Conservation (phyloP, 2,113 vertebrate species). For the Chionomys nivalis region DNA sequence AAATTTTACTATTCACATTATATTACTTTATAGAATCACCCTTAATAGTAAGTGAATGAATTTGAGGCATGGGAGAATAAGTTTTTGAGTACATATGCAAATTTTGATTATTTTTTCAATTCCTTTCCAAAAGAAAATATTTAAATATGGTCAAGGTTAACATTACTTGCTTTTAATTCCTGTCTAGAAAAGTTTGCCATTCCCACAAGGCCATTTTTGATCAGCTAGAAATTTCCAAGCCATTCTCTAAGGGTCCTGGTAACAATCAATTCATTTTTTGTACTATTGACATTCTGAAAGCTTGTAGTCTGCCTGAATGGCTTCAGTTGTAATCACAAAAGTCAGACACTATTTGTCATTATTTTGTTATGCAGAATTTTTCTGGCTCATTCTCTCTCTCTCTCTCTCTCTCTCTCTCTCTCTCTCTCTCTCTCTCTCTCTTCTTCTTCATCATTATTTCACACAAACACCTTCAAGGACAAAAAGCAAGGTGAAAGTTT, state of each 20-base stretch:
- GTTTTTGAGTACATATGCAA: constrained; percentile 6
- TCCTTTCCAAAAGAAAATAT: constrained; percentile 52
- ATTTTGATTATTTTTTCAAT: background rate
- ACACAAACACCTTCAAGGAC: constrained; percentile 28
- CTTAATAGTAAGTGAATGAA: constrained; percentile 25
- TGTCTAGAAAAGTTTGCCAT: constrained; percentile 57
- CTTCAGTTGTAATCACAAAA: background rate
- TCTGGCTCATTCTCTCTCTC: constrained; percentile 6
- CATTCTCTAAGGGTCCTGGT: constrained; percentile 62
- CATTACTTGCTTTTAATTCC: constrained; percentile 53
- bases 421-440: background rate
- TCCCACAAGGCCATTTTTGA: constrained; percentile 71
- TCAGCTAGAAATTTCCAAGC: constrained; percentile 66
- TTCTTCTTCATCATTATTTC: background rate
- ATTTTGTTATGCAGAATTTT: constrained; percentile 68
- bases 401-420: background rate
- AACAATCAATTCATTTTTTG: constrained; percentile 74
- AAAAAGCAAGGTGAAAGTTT: constrained; percentile 54
- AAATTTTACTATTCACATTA: background rate
- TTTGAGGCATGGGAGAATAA: constrained; percentile 11
- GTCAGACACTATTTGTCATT: constrained; percentile 68
- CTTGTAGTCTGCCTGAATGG: constrained; percentile 23
- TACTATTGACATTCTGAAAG: constrained; percentile 57
- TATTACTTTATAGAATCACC: background rate
- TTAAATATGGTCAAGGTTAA: constrained; percentile 22